A percentile compares a stretch with the other conserved stretches of the same genome.
Evolutionary conservation across 1,140 invertebrate species (phyloP).

Genomic region (Drosophila navojoa): DNA sequence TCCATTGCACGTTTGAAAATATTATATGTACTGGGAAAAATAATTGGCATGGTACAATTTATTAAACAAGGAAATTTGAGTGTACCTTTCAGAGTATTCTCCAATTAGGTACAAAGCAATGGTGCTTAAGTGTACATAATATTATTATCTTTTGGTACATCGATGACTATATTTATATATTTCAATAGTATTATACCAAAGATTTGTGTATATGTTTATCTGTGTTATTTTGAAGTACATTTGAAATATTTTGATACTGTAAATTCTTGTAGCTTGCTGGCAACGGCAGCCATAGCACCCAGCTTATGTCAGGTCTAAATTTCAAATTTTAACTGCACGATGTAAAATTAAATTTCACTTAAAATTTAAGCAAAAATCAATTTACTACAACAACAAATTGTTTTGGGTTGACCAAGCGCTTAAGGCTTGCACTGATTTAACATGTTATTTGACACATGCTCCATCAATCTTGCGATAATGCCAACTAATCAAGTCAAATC

Average conservation of each 20-base stretch:
- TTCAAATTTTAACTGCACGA: conserved; percentile 8
- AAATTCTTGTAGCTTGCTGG: background rate
- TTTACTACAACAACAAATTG: conserved; percentile 27
- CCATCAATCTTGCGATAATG: conserved; percentile 70
- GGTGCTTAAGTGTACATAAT: too few relatives aligned
- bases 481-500: conserved; percentile 65
- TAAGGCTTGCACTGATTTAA: conserved; percentile 35
- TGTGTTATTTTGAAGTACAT: background rate
- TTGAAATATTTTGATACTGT: background rate
- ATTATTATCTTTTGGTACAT: too few relatives aligned
- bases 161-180: too few relatives aligned
- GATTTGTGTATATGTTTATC: too few relatives aligned
- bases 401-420: conserved; percentile 4
- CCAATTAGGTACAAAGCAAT: too few relatives aligned
- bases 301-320: conserved; percentile 5
- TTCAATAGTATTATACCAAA: too few relatives aligned
- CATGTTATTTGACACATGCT: conserved; percentile 59
- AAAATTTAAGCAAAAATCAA: conserved; percentile 10
- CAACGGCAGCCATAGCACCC: background rate
- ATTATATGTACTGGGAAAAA: too few relatives aligned
- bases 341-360: background rate
- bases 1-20: too few relatives aligned
- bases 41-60: too few relatives aligned
- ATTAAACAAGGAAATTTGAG: too few relatives aligned
- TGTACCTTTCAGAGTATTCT: too few relatives aligned